Percentiles rank a stretch among this genome's conserved stretches.
phyloP scores from a whole-genome alignment of 2,888 invertebrate genomes.

The Folsomia candida region DNA sequence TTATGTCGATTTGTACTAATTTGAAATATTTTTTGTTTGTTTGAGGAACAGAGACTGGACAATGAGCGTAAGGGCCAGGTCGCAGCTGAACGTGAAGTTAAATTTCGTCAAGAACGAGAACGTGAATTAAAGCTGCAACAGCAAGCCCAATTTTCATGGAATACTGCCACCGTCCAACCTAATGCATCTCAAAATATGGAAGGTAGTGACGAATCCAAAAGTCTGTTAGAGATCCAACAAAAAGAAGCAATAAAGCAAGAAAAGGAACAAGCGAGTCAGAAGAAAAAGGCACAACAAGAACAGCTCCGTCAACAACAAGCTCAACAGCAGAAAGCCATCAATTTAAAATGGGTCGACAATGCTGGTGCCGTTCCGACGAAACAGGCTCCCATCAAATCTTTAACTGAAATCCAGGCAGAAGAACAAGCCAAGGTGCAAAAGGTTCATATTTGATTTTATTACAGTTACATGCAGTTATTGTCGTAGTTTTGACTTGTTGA shows the following conservation, averaged over 20 bases:
- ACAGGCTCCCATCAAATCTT: conserved; percentile 63
- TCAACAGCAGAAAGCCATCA: conserved; percentile 43
- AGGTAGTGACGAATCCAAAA: conserved; percentile 30
- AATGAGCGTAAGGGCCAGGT: conserved; percentile 39
- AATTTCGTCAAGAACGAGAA: conserved; percentile 22
- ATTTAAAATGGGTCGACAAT: conserved; percentile 51
- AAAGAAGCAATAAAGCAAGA: conserved; percentile 54
- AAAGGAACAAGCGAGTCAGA: conserved; percentile 51
- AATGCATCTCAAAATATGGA: too few relatives aligned
- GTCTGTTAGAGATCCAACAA: conserved; percentile 49
- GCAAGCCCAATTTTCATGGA: conserved; percentile 36
- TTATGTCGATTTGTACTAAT: too few relatives aligned
- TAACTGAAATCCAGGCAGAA: conserved; percentile 79
- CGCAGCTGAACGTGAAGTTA: conserved; percentile 24
- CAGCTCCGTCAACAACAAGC: conserved; percentile 53
- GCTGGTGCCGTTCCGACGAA: conserved; percentile 44
- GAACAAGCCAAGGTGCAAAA: conserved; percentile 68
- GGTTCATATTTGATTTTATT: conserved; percentile 53
- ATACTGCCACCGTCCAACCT: too few relatives aligned
- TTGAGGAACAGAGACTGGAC: conserved; percentile 37
- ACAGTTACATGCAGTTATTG: too few relatives aligned
- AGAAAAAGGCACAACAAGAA: conserved; percentile 51
- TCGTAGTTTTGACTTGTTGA: conserved; percentile 12
- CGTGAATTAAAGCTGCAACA: conserved; percentile 35
- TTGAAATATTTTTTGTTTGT: too few relatives aligned